Percentiles rank a stretch among this genome's conserved stretches.
These are phyloP conservation scores for Deilephila porcellus DNA, from an alignment of 2,888 invertebrate genomes.

Conservation along the genomic window DNA sequence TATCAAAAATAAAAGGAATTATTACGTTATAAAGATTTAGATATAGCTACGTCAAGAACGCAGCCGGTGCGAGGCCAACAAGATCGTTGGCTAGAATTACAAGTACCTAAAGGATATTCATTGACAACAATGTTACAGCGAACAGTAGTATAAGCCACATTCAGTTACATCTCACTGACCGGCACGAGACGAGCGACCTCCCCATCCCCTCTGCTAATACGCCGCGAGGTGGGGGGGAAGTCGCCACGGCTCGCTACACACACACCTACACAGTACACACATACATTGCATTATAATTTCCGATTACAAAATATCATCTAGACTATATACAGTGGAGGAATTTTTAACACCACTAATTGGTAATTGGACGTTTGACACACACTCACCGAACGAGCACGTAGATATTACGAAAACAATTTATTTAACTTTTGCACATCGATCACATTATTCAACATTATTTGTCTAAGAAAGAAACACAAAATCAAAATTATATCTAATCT, in stretches of 20 bases:
- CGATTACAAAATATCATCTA: conserved; percentile 62
- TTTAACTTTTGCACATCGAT: conserved; percentile 6
- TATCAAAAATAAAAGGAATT: conserved; percentile 74
- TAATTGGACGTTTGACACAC: conserved; percentile 76
- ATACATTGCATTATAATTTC: conserved; percentile 65
- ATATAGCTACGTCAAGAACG: conserved; percentile 59
- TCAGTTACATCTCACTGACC: conserved; percentile 59
- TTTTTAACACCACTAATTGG: conserved; percentile 62
- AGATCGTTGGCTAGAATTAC: conserved; percentile 34
- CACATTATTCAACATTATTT: conserved; percentile 27
- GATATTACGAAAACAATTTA: conserved; percentile 35
- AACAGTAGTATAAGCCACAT: conserved; percentile 36
- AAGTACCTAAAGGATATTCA: not conserved
- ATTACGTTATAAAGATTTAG: conserved; percentile 54
- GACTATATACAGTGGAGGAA: conserved; percentile 82
- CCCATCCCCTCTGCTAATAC: not conserved
- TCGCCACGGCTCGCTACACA: conserved; percentile 39
- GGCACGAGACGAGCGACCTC: conserved; percentile 11
- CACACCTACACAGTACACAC: conserved; percentile 46
- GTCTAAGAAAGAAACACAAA: conserved; percentile 33
- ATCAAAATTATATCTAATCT: conserved; percentile 41
- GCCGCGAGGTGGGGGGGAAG: not conserved
- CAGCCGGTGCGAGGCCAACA: conserved; percentile 53
- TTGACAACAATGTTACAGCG: conserved; percentile 11
- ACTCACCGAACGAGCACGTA: conserved; percentile 48